Percentiles rank a stretch among this genome's conserved stretches.
Evolutionary conservation across 1,140 invertebrate genomes (phyloP).

Genomic region (Bombus confusus): DNA sequence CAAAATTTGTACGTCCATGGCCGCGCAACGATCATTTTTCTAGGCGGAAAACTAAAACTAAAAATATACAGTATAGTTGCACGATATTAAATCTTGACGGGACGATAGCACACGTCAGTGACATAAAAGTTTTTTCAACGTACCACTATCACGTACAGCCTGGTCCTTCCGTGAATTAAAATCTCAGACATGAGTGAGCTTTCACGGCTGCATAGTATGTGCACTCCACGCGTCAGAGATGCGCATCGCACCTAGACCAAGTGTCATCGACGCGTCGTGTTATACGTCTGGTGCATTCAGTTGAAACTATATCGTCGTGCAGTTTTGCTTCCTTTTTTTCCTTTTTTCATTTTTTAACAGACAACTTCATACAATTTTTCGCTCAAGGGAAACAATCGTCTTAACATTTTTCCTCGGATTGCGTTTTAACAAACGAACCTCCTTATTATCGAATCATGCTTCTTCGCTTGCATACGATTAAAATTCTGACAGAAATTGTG

Average conservation of each 20-base stretch:
- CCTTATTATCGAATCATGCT: neutral
- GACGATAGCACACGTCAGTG: constrained; percentile 28
- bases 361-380: neutral
- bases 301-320: constrained; percentile 17
- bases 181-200: constrained; percentile 46
- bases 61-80: constrained; percentile 24
- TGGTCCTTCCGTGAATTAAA: constrained; percentile 46
- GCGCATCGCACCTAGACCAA: constrained; percentile 45
- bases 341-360: neutral
- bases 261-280: constrained; percentile 38
- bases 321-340: neutral
- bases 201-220: constrained; percentile 24
- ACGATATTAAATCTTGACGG: constrained; percentile 37
- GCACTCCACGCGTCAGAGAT: constrained; percentile 36
- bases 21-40: neutral
- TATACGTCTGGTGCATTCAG: constrained; percentile 33
- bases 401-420: neutral
- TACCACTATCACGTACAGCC: constrained; percentile 16
- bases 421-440: neutral
- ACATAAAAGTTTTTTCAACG: constrained; percentile 42
- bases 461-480: neutral
- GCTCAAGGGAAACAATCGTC: neutral
- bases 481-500: no score
- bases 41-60: neutral
- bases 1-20: neutral